These are phyloP conservation scores for Chlamydotis undulata DNA, from an alignment of 2,113 vertebrate genomes.

Conservation along the genomic window DNA sequence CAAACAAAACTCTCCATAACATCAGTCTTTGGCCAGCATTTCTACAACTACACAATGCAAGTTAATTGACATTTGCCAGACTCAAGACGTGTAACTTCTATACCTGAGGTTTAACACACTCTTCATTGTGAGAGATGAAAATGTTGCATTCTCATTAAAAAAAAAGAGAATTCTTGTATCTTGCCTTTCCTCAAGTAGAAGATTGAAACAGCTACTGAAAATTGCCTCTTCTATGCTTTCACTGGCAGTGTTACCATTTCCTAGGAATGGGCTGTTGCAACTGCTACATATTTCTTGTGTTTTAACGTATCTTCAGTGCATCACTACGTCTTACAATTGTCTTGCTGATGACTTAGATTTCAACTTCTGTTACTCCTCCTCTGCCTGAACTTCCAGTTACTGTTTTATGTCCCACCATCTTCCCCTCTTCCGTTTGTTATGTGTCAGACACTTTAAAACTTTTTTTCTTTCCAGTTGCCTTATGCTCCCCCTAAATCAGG, in stretches of 20 bases:
- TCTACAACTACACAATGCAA: not conserved
- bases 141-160: accelerated
- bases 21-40: not conserved
- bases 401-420: not conserved
- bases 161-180: not conserved
- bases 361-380: not conserved
- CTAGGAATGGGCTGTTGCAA: not conserved
- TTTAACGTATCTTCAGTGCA: not conserved
- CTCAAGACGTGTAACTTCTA: not conserved
- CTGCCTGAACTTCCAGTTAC: not conserved
- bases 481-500: not conserved
- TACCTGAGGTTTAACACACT: not conserved
- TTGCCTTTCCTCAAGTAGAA: not conserved
- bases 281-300: not conserved
- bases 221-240: not conserved
- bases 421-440: not conserved
- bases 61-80: not conserved
- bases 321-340: not conserved
- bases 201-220: not conserved
- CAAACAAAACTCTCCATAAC: accelerated
- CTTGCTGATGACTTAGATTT: not conserved
- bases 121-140: not conserved
- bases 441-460: not conserved
- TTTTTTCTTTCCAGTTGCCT: not conserved
- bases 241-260: not conserved